Base-by-base conservation (phyloP, 2,888 invertebrate species). In the Diogma glabrata region DNA sequence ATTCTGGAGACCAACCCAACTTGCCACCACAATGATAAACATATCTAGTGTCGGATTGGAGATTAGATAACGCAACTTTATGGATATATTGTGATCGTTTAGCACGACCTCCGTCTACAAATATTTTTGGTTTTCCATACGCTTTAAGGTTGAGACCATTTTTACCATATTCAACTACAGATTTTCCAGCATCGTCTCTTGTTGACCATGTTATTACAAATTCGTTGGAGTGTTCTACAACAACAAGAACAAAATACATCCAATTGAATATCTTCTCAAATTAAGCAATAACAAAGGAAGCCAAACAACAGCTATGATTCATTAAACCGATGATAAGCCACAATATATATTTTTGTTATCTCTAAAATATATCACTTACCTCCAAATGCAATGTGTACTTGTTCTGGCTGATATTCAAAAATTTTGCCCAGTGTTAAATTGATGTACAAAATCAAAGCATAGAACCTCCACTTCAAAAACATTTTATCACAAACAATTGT, bases 121-220 rank as follows among this genome's bases (percentile, higher is more conserved):
- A 92, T 30, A 75, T 59, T 5, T 70, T 74, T 16, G 79, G 72
- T 51, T 61, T 64, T 5, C 89, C 89, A 10, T 53, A 56, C 0
- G 76, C 78, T 49, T 64, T 70, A 40, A 75, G 63, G 55, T 77
- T 67, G 60, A 82, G 72, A n/a, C 74, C 75, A 4, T 69, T 70
- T 54, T 78, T 76, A 2, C 89, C 88, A 64, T 84, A 90, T 65
- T 86, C 81, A 20, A 88, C 89, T 24, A 81, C 60, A 0, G 87
- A 84, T 53, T 75, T 72, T 12, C 70, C 59, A 0, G 87, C 81
- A 58, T 81, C 70, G 62, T 81, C 78, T 62, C 77, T 77, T 9
- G 91, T 91, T 3, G 82, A 82, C 90, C 91, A 91, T 56, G 89
- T 90, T 24, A 88, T 81, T 23, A 84, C 78, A 57, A 89, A 81